Evolutionary conservation across 1,140 invertebrate species (phyloP).

Genomic region (Hylaeus volcanicus): DNA sequence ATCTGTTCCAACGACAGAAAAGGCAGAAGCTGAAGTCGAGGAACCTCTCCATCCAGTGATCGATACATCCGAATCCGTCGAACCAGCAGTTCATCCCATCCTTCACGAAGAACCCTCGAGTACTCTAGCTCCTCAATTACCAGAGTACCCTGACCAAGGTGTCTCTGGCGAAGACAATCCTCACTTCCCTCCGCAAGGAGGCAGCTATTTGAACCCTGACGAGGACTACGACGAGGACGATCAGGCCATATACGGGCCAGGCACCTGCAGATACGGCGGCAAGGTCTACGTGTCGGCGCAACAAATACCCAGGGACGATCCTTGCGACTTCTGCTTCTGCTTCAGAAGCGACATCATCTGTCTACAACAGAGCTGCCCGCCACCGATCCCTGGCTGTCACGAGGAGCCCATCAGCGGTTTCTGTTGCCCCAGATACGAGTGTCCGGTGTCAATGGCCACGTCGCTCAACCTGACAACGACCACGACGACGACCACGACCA

Average conservation of each 20-base stretch:
- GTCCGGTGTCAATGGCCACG: conserved; percentile 91
- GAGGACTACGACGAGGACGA: conserved; percentile 87
- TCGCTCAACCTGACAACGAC: conserved; percentile 90
- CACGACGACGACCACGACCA: conserved; percentile 92
- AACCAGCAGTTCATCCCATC: conserved; percentile 11
- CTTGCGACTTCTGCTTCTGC: conserved; percentile 98
- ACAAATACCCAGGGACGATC: conserved; percentile 95
- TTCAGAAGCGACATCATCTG: conserved; percentile 98
- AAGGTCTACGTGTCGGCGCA: conserved; percentile 96
- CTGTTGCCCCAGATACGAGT: conserved; percentile 97
- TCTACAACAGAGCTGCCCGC: conserved; percentile 96
- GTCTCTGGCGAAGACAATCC: conserved; percentile 67
- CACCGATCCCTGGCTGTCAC: conserved; percentile 93
- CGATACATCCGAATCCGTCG: conserved; percentile 31
- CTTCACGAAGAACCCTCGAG: conserved; percentile 9
- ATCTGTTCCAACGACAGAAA: conserved; percentile 48
- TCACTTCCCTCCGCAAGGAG: conserved; percentile 73
- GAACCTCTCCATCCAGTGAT: conserved; percentile 43
- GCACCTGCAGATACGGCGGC: conserved; percentile 94
- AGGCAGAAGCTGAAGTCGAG: conserved; percentile 56
- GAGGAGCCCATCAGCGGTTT: conserved; percentile 95
- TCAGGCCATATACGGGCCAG: conserved; percentile 88
- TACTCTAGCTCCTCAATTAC: conserved; percentile 31
- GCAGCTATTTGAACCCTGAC: conserved; percentile 74
- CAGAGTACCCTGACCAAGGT: conserved; percentile 71